Evolutionary conservation across 1,140 invertebrate genomes (phyloP).

Genomic region (Delia radicum): DNA sequence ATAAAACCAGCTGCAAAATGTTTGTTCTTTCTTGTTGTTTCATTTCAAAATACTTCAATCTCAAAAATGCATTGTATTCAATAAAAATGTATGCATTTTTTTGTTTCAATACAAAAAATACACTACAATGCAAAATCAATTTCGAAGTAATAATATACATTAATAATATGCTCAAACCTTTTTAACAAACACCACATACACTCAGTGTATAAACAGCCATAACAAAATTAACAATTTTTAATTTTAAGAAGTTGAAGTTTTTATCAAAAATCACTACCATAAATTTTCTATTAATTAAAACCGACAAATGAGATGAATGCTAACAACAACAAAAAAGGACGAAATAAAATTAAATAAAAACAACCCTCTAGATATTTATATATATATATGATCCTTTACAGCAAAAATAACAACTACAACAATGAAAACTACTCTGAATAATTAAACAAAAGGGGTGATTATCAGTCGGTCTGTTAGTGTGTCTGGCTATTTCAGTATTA

Average conservation of each 20-base stretch:
- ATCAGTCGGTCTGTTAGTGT: slow-evolving; percentile 8
- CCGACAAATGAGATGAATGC: background rate
- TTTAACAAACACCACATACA: background rate
- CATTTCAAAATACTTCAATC: background rate
- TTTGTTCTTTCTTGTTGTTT: background rate
- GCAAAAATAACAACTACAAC: background rate
- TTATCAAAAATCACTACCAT: background rate
- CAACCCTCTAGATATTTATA: background rate
- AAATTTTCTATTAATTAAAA: background rate
- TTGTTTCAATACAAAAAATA: background rate
- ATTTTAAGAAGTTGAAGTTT: background rate
- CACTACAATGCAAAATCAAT: background rate
- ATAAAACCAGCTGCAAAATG: background rate
- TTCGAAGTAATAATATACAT: background rate
- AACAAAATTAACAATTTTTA: background rate
- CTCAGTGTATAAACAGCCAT: too few relatives aligned
- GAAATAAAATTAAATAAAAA: background rate
- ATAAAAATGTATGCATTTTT: background rate
- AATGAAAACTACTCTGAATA: slow-evolving; percentile 10
- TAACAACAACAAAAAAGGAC: background rate
- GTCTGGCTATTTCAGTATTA: too few relatives aligned
- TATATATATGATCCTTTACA: background rate
- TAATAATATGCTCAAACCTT: background rate
- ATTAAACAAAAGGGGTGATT: slow-evolving; percentile 12
- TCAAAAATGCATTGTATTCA: background rate